Percentiles rank a stretch among this genome's conserved stretches.
Evolutionary conservation across 2,797 vertebrate species (phyloP).

Genomic region (Myoxocephalus aenaeus): DNA sequence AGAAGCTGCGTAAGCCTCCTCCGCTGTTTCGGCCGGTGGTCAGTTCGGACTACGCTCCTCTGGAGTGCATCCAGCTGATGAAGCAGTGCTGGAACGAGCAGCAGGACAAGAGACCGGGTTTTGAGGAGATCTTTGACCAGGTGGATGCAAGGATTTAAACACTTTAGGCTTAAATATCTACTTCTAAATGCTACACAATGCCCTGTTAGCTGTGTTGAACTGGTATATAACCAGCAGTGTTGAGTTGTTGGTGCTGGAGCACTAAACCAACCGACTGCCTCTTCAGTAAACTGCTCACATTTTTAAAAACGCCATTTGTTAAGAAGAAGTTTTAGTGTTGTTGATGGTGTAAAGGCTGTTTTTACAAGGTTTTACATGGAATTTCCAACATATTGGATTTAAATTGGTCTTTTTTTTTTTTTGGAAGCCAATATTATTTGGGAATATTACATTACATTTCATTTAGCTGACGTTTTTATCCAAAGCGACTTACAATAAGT

Average conservation of each 20-base stretch:
- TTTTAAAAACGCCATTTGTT: no score
- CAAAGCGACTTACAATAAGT: no score
- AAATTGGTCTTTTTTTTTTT: background rate
- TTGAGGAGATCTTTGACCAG: slow-evolving; percentile 92
- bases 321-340: background rate
- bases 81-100: slow-evolving; percentile 92
- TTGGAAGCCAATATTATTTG: background rate
- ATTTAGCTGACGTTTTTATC: no score
- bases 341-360: no score
- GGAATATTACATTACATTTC: background rate
- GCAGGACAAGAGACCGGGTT: slow-evolving; percentile 85
- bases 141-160: slow-evolving; percentile 53
- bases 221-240: background rate
- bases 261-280: no score
- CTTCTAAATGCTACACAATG: background rate
- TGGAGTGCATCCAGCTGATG: slow-evolving; percentile 92
- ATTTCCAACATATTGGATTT: background rate
- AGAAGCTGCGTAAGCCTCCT: slow-evolving; percentile 87
- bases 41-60: slow-evolving; percentile 85
- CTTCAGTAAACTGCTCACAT: no score
- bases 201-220: background rate
- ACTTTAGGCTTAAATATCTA: no score
- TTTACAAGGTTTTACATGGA: no score
- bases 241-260: background rate
- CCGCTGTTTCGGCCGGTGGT: slow-evolving; percentile 88